Evolutionary conservation across 2,888 invertebrate genomes (phyloP), one percentile per base, ranked within the genome.

Genomic region (Habrosyne pyritoides): DNA sequence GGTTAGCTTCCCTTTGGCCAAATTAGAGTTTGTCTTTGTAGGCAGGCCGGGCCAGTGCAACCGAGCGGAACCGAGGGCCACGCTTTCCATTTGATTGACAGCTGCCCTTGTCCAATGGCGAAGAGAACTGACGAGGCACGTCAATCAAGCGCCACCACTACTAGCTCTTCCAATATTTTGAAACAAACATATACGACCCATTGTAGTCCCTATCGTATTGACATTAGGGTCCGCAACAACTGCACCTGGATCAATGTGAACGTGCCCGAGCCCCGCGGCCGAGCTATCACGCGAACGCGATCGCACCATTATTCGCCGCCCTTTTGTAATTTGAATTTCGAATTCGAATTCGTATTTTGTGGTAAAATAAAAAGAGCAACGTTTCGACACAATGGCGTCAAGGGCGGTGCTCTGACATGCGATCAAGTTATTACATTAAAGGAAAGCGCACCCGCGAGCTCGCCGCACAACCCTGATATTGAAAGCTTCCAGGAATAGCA

Each of bases 121-220:
- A 94, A 93, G 94, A 94, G 94, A 94, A 93, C 94, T 95, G 95
- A 95, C 95, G 95, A 95, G 94, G 93, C 94, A 94, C 94, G 95
- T 96, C 96, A 95, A 95, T 96, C 95, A 95, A 84, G 78, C 82
- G 73, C 77, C 76, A 78, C 74, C 73, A 74, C 73, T 78, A 77
- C 74, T 67, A 73, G 8, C 50, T 21, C 26, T 80, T 77, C 82
- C 81, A 77, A 79, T 78, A 77, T 81, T 73, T 69, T 75, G 71
- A 76, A 64, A 64, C 67, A 74, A 64, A 70, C 58, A 62, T 61
- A 69, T 59, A 65, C 63, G 62, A 64, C 59, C 52, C 53, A 84
- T 77, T 74, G 67, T 77, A 67, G 73, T 66, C 79, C 79, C 76
- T 89, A 85, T 76, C 64, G 30, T 72, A 28, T 53, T 56, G 24